These are phyloP conservation scores for Phoebastria nigripes DNA, from an alignment of 2,797 vertebrate species.

Conservation along the genomic window DNA sequence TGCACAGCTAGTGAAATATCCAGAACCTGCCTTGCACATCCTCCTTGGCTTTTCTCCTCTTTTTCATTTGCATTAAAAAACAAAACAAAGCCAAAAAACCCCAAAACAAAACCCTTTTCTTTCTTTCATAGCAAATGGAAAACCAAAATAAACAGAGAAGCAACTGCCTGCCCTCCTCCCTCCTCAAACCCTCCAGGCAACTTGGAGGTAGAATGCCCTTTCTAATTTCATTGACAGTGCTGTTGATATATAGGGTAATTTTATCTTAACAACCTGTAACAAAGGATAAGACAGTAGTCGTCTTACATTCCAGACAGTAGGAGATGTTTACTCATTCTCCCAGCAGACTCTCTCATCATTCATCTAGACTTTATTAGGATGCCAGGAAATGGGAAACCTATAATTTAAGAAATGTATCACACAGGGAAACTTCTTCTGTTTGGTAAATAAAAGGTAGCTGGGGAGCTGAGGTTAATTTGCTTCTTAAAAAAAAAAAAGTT, in stretches of 20 bases:
- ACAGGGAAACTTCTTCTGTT: constrained; percentile 29
- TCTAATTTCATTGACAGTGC: constrained; percentile 69
- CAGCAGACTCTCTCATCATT: constrained; percentile 65
- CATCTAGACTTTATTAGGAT: constrained; percentile 64
- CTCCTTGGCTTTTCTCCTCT: constrained; percentile 2
- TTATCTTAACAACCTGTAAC: constrained; percentile 69
- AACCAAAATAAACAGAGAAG: constrained; percentile 35
- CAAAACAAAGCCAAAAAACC: not conserved
- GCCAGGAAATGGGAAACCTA: constrained; percentile 62
- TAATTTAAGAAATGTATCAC: constrained; percentile 62
- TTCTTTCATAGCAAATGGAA: not conserved
- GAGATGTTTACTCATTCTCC: constrained; percentile 67
- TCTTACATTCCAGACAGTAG: constrained; percentile 66
- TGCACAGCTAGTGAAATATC: not conserved
- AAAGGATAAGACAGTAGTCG: constrained; percentile 67
- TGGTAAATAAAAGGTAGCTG: constrained; percentile 38
- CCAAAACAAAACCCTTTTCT: not conserved
- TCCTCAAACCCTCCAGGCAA: not conserved
- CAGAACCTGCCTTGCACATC: not conserved
- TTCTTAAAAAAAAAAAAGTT: not conserved
- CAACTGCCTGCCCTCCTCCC: not conserved
- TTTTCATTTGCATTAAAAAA: not conserved
- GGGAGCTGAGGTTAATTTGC: constrained; percentile 1
- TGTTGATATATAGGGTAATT: constrained; percentile 72
- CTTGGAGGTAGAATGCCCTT: constrained; percentile 56